Conservation (phyloP, 2,113 vertebrate genomes). For the Echinops telfairi region DNA sequence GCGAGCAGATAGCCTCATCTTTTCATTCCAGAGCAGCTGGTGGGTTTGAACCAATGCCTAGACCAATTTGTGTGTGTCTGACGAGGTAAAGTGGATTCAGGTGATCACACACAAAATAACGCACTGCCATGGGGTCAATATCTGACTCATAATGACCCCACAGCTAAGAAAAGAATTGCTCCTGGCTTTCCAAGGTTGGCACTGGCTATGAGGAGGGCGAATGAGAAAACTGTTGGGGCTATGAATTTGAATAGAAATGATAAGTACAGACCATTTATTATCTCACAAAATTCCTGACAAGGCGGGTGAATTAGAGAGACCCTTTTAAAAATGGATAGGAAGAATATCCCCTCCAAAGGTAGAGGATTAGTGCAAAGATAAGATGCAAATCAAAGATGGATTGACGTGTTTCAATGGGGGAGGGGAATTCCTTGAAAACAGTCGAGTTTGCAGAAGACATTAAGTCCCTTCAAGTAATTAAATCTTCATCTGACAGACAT, state of each 20-base stretch:
- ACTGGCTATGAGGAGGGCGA: neutral
- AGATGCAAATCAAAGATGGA: conserved; percentile 50
- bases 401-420: conserved; percentile 46
- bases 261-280: conserved; percentile 42
- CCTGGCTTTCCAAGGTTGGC: neutral
- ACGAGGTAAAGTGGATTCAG: neutral
- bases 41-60: no score
- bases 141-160: no score
- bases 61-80: neutral
- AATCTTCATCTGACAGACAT: neutral
- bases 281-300: conserved; percentile 68
- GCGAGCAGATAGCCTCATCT: no score
- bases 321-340: conserved; percentile 10
- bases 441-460: conserved; percentile 40
- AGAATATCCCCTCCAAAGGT: conserved; percentile 11
- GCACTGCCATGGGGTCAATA: no score
- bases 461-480: conserved; percentile 33
- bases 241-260: neutral
- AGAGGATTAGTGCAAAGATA: conserved; percentile 60
- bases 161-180: no score
- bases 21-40: no score
- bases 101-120: neutral
- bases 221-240: neutral
- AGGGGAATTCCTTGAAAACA: conserved; percentile 30
- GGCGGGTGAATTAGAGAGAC: conserved; percentile 57